Evolutionary conservation across 2,797 vertebrate genomes (phyloP).

Genomic region (Thalassophryne amazonica): DNA sequence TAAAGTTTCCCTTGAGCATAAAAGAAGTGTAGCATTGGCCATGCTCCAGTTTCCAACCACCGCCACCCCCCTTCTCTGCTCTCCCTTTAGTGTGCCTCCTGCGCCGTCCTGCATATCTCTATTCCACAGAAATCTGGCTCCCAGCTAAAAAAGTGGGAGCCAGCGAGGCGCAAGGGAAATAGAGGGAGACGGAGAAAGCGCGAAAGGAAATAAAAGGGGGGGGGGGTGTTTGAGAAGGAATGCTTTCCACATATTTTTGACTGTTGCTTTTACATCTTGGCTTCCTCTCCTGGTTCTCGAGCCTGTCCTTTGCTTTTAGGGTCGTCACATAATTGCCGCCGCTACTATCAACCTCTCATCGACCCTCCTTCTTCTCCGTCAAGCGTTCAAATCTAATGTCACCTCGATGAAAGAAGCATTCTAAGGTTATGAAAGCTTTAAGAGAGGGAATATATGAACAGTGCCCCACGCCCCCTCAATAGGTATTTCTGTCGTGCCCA

Average conservation of each 20-base stretch:
- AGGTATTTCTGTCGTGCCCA: slow-evolving; percentile 31
- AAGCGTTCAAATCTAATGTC: background rate
- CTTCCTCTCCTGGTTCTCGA: slow-evolving; percentile 55
- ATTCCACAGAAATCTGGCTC: slow-evolving; percentile 82
- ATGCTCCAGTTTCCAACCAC: slow-evolving; percentile 64
- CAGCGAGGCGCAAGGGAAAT: slow-evolving; percentile 55
- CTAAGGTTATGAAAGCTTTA: slow-evolving; percentile 40
- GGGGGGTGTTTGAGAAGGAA: slow-evolving; percentile 54
- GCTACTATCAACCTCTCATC: slow-evolving; percentile 9
- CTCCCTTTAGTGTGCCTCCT: slow-evolving; percentile 62
- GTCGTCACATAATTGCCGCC: slow-evolving; percentile 20
- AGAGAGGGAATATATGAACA: slow-evolving; percentile 38
- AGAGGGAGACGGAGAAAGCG: slow-evolving; percentile 47
- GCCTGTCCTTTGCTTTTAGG: slow-evolving; percentile 21
- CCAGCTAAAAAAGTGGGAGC: slow-evolving; percentile 54
- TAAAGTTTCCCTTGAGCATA: slow-evolving; percentile 65
- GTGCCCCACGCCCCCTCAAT: slow-evolving; percentile 45
- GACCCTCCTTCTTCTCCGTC: slow-evolving; percentile 5
- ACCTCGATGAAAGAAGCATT: slow-evolving; percentile 39
- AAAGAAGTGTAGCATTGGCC: slow-evolving; percentile 68
- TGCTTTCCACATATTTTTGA: slow-evolving; percentile 65
- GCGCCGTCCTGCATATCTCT: slow-evolving; percentile 69
- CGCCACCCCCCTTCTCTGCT: background rate
- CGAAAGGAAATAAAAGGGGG: slow-evolving; percentile 41
- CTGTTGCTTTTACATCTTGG: slow-evolving; percentile 66